Conservation (phyloP, 1,140 invertebrate species). For the Apolygus lucorum region DNA sequence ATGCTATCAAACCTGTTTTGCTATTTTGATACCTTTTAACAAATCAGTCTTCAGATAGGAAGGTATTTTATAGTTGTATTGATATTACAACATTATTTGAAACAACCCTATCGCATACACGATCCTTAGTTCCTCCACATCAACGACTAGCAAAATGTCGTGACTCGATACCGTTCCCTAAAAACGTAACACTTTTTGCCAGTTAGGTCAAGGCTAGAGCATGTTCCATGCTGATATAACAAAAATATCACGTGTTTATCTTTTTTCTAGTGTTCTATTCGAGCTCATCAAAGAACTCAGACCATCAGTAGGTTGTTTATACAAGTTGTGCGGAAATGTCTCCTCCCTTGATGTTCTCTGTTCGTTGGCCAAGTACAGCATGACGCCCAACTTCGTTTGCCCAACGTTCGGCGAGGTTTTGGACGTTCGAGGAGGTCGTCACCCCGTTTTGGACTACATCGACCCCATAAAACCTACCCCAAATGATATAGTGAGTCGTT, state of each 20-base stretch:
- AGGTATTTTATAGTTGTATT: too few species aligned
- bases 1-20: too few species aligned
- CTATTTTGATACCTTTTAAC: too few species aligned
- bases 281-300: slow-evolving; percentile 52
- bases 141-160: neutral
- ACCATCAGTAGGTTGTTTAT: slow-evolving; percentile 61
- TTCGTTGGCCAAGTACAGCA: slow-evolving; percentile 59
- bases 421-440: slow-evolving; percentile 58
- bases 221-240: too few species aligned
- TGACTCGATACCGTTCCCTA: too few species aligned
- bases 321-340: slow-evolving; percentile 69
- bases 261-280: slow-evolving; percentile 49
- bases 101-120: too few species aligned
- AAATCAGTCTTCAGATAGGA: too few species aligned
- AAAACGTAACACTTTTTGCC: too few species aligned
- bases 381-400: slow-evolving; percentile 49
- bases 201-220: too few species aligned
- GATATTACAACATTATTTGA: too few species aligned
- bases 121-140: neutral
- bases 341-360: slow-evolving; percentile 69
- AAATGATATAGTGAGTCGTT: slow-evolving; percentile 71
- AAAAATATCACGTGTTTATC: slow-evolving; percentile 6
- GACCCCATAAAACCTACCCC: slow-evolving; percentile 48
- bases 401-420: slow-evolving; percentile 63
- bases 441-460: slow-evolving; percentile 70